Evolutionary conservation across 2,113 vertebrate species (phyloP), one percentile per base, ranked within the genome.

Genomic region (Oryzias melastigma): DNA sequence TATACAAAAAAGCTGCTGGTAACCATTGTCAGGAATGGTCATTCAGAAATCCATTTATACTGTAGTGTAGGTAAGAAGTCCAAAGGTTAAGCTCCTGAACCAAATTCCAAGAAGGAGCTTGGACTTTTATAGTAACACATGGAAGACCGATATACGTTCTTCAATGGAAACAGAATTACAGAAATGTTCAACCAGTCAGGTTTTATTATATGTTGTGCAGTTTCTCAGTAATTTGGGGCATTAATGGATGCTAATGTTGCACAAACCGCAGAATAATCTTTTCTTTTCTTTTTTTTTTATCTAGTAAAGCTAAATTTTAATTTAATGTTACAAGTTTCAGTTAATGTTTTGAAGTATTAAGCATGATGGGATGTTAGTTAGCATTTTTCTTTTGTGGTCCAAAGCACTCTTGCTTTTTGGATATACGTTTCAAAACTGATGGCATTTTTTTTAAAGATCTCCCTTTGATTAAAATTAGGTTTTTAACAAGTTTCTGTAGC

Each of bases 91-190:
- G 43, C 74, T 58, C 24, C 53, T 40, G 46, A 79, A 75, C 65
- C 69, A 35, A 60, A 70, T 85, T 84, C 70, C 67, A 46, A 61
- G 78, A 84, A 81, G 65, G 55, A 75, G 73, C 74, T 72, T 74
- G 75, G 68, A 68, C 54, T 65, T 83, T 71, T 65, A 80, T 58
- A 52, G 73, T 71, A 75, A 46, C 24, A 49, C 27, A 52, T 16
- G 18, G 15, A 72, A 46, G 53, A 58, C 40, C 44, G 43, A 69
- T 58, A 75, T 65, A 47, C 52, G 41, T 59, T 83, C 62, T 15
- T 54, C 18, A 16, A 46, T 60, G 47, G 27, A 41, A 42, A 29
- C 42, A 47, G 5, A 15, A 45, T 20, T 25, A 18, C 43, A 73
- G 41, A 65, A 46, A 27, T 54, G 49, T 27, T 52, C 19, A 58